These are phyloP conservation scores for Triplophysa rosa DNA, from an alignment of 2,113 vertebrate species.

Conservation along the genomic window DNA sequence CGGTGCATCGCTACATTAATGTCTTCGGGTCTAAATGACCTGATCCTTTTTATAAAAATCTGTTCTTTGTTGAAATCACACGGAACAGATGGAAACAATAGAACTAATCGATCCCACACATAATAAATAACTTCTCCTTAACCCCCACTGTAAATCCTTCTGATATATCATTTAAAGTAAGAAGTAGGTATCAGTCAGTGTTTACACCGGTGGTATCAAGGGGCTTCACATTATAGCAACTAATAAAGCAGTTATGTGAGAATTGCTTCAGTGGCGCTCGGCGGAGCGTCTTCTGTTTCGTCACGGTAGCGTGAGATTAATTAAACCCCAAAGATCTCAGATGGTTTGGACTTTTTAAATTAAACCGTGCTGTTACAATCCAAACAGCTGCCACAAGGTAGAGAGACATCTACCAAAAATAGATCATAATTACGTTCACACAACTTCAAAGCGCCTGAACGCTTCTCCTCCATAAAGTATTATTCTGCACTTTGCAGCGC, in stretches of 20 bases:
- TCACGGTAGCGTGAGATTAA: conserved; percentile 61
- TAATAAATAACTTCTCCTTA: no score
- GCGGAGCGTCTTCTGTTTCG: background rate
- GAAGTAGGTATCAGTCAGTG: background rate
- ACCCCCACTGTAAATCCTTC: no score
- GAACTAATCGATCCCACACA: no score
- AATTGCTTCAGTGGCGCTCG: conserved; percentile 1
- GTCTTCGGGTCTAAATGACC: no score
- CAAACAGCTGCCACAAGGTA: conserved; percentile 63
- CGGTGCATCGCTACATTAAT: no score
- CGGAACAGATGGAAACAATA: no score
- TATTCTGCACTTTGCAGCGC: conserved; percentile 50
- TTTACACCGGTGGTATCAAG: conserved; percentile 25
- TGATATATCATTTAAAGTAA: no score
- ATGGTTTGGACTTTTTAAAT: conserved; percentile 65
- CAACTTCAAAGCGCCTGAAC: conserved; percentile 59
- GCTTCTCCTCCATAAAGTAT: conserved; percentile 54
- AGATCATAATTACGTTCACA: conserved; percentile 59
- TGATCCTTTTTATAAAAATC: no score
- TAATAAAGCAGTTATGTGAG: conserved; percentile 9
- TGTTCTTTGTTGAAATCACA: no score
- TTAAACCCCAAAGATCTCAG: conserved; percentile 67
- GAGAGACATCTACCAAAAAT: conserved; percentile 62
- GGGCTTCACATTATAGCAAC: background rate
- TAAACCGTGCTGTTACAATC: conserved; percentile 54